Evolutionary conservation across 2,113 vertebrate genomes (phyloP).

Genomic region (Origma solitaria): DNA sequence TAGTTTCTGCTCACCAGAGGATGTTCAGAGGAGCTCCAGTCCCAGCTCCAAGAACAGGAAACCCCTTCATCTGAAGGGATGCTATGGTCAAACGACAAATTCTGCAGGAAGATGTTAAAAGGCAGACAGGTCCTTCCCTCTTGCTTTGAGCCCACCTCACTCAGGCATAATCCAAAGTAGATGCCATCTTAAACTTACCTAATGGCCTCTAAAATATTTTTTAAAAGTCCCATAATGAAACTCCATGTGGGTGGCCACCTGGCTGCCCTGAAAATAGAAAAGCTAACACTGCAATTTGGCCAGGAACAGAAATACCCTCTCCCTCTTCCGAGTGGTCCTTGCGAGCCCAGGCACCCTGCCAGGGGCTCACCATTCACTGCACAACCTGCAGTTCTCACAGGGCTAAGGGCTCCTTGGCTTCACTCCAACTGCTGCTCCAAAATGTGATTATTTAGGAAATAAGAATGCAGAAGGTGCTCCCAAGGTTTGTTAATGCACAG

Average conservation of each 20-base stretch:
- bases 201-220: background rate
- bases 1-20: background rate
- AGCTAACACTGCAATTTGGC: background rate
- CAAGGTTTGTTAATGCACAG: background rate
- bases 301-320: background rate
- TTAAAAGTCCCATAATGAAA: background rate
- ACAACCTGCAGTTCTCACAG: background rate
- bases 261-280: background rate
- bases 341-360: background rate
- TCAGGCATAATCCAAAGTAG: background rate
- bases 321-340: background rate
- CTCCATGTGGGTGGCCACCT: background rate
- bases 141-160: background rate
- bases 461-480: background rate
- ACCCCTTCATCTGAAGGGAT: fast-evolving
- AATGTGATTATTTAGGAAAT: background rate
- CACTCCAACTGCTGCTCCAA: background rate
- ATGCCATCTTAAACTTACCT: background rate
- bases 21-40: background rate
- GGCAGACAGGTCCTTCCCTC: background rate
- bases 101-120: background rate
- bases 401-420: background rate
- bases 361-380: background rate
- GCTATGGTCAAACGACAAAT: background rate
- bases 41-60: background rate